Conservation (phyloP, 2,797 vertebrate species). For the Anguilla megastoma region DNA sequence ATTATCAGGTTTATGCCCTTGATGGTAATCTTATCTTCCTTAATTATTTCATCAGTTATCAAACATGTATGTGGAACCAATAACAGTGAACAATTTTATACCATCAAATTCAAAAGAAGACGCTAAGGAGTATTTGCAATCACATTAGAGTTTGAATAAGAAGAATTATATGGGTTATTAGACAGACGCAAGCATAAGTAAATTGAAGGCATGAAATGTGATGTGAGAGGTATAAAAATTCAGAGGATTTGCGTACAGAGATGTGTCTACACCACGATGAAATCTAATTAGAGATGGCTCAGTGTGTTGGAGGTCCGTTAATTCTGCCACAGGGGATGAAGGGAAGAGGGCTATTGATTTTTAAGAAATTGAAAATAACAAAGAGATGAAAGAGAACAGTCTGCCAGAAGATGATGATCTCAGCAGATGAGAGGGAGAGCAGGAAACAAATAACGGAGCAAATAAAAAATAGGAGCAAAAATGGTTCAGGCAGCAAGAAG, state of each 20-base stretch:
- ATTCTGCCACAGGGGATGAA: background rate
- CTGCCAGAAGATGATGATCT: constrained; percentile 9
- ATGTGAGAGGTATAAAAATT: background rate
- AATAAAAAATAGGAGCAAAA: background rate
- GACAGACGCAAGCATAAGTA: background rate
- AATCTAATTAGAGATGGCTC: constrained; percentile 20
- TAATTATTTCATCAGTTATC: background rate
- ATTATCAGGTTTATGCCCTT: background rate
- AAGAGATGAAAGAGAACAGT: background rate
- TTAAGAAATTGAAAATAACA: background rate
- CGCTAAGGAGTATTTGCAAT: background rate
- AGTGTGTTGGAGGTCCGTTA: background rate
- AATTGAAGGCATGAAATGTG: constrained; percentile 8
- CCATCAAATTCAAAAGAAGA: background rate
- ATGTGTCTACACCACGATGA: background rate
- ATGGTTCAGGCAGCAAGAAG: background rate
- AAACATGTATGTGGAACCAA: background rate
- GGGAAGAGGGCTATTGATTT: background rate
- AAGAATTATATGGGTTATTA: background rate
- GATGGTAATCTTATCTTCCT: background rate
- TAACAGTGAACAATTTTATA: background rate
- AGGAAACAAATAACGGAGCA: constrained; percentile 3
- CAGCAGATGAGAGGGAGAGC: constrained; percentile 2
- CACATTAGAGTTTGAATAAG: background rate
- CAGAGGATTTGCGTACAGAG: background rate